Percentiles rank a stretch among this genome's conserved stretches.
Conservation (phyloP, 1,140 invertebrate genomes). For the Procambarus virginalis region DNA sequence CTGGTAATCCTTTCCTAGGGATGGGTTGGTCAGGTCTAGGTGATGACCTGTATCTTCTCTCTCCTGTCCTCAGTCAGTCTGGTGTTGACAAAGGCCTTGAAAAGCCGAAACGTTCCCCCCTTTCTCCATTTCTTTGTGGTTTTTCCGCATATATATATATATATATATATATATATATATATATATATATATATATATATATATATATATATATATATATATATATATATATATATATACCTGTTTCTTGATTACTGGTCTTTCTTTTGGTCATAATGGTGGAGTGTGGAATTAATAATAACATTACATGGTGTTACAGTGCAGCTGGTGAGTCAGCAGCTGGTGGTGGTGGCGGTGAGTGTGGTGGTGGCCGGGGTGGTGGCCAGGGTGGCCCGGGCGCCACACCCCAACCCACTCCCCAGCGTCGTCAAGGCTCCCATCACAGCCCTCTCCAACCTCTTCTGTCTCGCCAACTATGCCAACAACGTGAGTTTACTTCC, state of each 20-base stretch:
- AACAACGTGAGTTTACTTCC: not conserved
- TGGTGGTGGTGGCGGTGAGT: slow-evolving; percentile 24
- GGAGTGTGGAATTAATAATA: too few species aligned
- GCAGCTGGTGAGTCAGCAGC: slow-evolving; percentile 24
- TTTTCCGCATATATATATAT: not conserved
- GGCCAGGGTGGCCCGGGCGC: not conserved
- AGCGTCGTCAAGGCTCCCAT: not conserved
- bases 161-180: slow-evolving; percentile 25
- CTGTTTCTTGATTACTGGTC: too few species aligned
- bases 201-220: slow-evolving; percentile 1
- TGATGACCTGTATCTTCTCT: too few species aligned
- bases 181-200: slow-evolving; percentile 25
- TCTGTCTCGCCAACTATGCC: slow-evolving; percentile 25
- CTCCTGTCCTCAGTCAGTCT: too few species aligned
- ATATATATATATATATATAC: too few species aligned
- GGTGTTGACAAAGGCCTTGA: too few species aligned
- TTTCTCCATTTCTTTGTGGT: too few species aligned
- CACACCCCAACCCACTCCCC: not conserved
- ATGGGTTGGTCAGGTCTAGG: too few species aligned
- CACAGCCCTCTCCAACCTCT: not conserved
- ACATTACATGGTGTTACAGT: not conserved
- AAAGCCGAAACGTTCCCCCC: too few species aligned
- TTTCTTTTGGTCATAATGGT: too few species aligned
- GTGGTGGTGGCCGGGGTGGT: slow-evolving; percentile 21
- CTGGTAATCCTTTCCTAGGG: too few species aligned